A percentile compares a stretch with the other conserved stretches of the same genome.
These are phyloP conservation scores for Ceratitis capitata DNA, from an alignment of 1,140 invertebrate species.

Conservation along the genomic window DNA sequence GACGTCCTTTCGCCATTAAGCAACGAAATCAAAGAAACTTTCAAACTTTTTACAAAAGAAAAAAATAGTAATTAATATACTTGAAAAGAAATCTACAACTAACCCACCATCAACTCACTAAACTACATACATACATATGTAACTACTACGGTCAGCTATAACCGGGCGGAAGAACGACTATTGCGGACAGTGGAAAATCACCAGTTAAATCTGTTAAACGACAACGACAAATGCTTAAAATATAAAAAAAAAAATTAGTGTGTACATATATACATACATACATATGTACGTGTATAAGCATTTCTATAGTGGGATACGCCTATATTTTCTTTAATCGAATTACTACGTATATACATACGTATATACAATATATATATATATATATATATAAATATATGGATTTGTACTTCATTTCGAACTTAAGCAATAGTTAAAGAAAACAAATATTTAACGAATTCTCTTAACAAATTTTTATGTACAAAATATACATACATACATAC, in stretches of 20 bases:
- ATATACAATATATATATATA: too few species aligned
- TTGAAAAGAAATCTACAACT: background rate
- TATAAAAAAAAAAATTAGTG: background rate
- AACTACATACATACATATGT: too few species aligned
- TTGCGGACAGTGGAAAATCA: background rate
- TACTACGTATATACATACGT: too few species aligned
- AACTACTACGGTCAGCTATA: too few species aligned
- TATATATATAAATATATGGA: background rate
- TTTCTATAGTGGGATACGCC: background rate
- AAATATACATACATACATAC: slow-evolving; percentile 37
- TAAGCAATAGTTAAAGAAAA: slow-evolving; percentile 37
- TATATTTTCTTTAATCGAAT: background rate
- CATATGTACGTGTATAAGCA: background rate
- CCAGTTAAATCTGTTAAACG: background rate
- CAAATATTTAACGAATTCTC: slow-evolving; percentile 17
- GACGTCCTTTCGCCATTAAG: slow-evolving; percentile 24
- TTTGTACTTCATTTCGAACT: background rate
- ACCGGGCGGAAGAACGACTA: background rate
- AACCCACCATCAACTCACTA: slow-evolving; percentile 4
- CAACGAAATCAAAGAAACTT: slow-evolving; percentile 30
- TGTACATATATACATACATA: background rate
- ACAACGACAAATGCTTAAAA: slow-evolving; percentile 32
- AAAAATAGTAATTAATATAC: background rate
- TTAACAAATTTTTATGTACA: slow-evolving; percentile 20
- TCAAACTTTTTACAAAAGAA: too few species aligned